phyloP scores from a whole-genome alignment of 2,888 invertebrate genomes.

The Heterodera filipjevi region DNA sequence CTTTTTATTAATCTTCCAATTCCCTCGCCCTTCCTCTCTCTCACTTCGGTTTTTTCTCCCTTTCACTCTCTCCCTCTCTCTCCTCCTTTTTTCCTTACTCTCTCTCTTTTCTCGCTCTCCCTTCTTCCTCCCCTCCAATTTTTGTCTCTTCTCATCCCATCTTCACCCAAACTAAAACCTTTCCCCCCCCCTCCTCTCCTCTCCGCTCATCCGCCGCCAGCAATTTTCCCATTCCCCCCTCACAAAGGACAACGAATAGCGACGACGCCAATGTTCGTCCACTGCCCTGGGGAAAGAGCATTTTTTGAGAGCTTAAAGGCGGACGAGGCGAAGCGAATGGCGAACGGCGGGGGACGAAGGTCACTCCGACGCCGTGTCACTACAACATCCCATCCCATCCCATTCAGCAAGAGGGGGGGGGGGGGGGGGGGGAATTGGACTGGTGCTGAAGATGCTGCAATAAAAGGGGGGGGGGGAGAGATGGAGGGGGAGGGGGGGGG shows the following conservation, averaged over 20 bases:
- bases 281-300: conserved; percentile 1
- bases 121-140: not conserved
- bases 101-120: not conserved
- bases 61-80: too few relatives aligned
- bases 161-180: not conserved
- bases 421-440: not conserved
- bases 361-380: not conserved
- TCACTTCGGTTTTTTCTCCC: too few relatives aligned
- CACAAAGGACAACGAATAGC: conserved; percentile 6
- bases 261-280: not conserved
- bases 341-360: not conserved
- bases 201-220: not conserved
- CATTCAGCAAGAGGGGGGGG: too few relatives aligned
- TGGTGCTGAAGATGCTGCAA: not conserved
- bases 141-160: not conserved
- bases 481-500: not conserved
- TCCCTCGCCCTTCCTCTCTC: too few relatives aligned
- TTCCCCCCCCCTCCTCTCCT: not conserved
- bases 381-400: not conserved
- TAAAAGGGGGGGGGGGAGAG: not conserved
- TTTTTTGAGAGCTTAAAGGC: conserved; percentile 5
- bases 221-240: conserved; percentile 1
- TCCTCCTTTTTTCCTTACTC: too few relatives aligned
- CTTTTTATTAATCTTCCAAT: not conserved
- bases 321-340: not conserved